Conservation (phyloP, 2,888 invertebrate species). For the Dryobota labecula region DNA sequence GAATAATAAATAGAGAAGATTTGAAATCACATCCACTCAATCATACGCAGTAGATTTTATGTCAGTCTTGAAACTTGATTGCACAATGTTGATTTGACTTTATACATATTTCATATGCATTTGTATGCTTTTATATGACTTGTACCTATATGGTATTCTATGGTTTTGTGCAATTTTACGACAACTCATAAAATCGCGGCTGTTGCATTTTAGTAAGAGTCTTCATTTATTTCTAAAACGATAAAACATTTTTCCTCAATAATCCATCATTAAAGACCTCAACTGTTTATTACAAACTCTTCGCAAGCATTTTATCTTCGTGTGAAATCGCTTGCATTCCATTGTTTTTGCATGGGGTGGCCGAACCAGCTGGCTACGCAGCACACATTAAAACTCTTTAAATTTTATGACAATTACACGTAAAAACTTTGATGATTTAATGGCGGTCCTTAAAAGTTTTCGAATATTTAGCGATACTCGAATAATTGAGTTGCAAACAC, state of each 20-base stretch:
- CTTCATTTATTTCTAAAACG: slow-evolving; percentile 37
- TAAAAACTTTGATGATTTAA: slow-evolving; percentile 18
- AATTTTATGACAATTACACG: slow-evolving; percentile 12
- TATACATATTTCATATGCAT: slow-evolving; percentile 3
- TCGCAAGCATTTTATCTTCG: slow-evolving; percentile 72
- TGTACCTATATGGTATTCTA: background rate
- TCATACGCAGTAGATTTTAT: slow-evolving; percentile 31
- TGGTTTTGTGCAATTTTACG: slow-evolving; percentile 32
- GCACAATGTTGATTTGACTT: slow-evolving; percentile 15
- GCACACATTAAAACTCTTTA: slow-evolving; percentile 22
- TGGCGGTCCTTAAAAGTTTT: background rate
- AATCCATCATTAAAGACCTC: slow-evolving; percentile 54
- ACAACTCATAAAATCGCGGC: slow-evolving; percentile 26
- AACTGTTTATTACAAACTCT: slow-evolving; percentile 63
- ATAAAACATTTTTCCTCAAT: slow-evolving; percentile 54
- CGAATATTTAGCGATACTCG: slow-evolving; percentile 10
- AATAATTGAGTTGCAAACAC: slow-evolving; percentile 40
- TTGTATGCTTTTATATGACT: background rate
- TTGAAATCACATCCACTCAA: slow-evolving; percentile 21
- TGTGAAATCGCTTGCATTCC: slow-evolving; percentile 72
- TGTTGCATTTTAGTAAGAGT: slow-evolving; percentile 29
- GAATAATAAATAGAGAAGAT: slow-evolving; percentile 29
- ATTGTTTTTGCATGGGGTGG: slow-evolving; percentile 69
- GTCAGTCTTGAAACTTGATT: slow-evolving; percentile 9
- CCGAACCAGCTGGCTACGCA: slow-evolving; percentile 51